Base-by-base conservation (phyloP, 2,797 vertebrate genomes). In the Hybognathus amarus region DNA sequence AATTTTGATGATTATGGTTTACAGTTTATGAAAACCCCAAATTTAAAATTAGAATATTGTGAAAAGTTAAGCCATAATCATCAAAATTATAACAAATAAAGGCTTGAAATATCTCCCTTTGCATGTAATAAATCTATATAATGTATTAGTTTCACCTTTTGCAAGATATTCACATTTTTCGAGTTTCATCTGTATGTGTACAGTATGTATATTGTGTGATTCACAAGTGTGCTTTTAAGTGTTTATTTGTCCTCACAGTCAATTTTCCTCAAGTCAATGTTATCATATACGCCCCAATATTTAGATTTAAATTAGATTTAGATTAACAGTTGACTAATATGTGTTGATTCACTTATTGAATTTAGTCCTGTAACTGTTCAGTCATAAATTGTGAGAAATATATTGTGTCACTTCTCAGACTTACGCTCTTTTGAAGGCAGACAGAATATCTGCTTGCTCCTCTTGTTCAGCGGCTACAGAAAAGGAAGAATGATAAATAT, bases 361-460 rank as follows among this genome's bases (percentile, higher is more conserved):
- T 30, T 52, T 33, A 33, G 10, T 52, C 45, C 70, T 22, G 52
- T 22, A 54, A 54, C 20, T 10, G 42, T 71, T 30, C 24, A 50
- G 4, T 50, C 42, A 30, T 33, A 22, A 52, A 52, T 70, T 27
- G 13, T 27, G 68, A 45, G 13, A 70, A 70, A 70, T 70, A 24
- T 17, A 45, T 40, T 68, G 5, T 3, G 36, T n/a, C 12, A 13
- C 0, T 0, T n/a, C 66, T 63, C 52, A 80, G 18, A 85, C 95
- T 94, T 86, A 95, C 95, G 93, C 85, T 91, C 94, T 93, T 90
- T 95, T 95, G 89, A 95, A 96, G 71, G 93, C 86, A 76, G 94
- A 94, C 87, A 96, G 89, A 90, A 94, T 94, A 87, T 95, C 94
- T 20, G 33, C 45, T 0, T 90, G 0, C 17, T 79, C 13, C 27